Percentiles rank a stretch among this genome's conserved stretches.
Conservation (phyloP, 2,797 vertebrate genomes). For the Platyrinchus mystaceus region DNA sequence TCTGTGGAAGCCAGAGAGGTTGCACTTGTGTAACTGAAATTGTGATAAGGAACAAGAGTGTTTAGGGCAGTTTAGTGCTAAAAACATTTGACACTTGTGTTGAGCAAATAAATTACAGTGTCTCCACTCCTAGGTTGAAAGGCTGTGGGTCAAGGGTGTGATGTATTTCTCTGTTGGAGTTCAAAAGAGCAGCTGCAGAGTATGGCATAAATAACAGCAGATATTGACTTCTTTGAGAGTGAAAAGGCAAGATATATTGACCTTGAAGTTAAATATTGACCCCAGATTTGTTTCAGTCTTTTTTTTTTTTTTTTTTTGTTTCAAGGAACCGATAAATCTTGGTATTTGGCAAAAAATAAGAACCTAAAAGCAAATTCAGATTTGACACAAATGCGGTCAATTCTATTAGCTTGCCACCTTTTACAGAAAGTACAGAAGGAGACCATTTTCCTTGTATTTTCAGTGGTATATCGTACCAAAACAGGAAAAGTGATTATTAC, state of each 20-base stretch:
- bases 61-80: conserved; percentile 1
- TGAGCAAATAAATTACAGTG: conserved; percentile 34
- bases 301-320: background rate
- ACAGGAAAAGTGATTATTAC: background rate
- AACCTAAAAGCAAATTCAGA: background rate
- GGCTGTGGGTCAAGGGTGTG: background rate
- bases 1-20: background rate
- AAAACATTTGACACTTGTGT: conserved; percentile 7
- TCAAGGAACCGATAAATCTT: background rate
- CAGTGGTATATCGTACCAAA: background rate
- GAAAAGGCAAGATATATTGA: conserved; percentile 23
- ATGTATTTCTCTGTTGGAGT: conserved; percentile 38
- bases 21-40: background rate
- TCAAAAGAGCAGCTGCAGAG: conserved; percentile 55
- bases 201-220: conserved; percentile 30
- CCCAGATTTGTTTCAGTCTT: conserved; percentile 1
- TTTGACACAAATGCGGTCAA: background rate
- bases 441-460: background rate
- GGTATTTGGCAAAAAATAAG: background rate
- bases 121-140: background rate
- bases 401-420: background rate
- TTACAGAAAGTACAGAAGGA: background rate
- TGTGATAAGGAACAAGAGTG: background rate
- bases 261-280: conserved; percentile 35
- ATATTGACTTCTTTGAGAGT: background rate